phyloP scores from a whole-genome alignment of 2,797 vertebrate species.

The Phataginus tricuspis region DNA sequence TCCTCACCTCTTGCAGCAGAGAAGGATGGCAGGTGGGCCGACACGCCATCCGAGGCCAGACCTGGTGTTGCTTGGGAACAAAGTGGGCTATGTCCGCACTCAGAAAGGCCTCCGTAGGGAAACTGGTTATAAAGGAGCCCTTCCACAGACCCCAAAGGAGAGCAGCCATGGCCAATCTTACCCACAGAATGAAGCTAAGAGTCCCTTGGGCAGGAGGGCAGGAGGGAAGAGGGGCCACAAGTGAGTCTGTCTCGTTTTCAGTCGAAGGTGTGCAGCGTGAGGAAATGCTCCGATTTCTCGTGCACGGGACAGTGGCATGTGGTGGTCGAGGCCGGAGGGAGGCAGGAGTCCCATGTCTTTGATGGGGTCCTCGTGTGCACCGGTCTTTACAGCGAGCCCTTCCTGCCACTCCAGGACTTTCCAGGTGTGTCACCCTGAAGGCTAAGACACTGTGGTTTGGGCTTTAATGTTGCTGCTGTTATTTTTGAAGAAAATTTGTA shows the following conservation, averaged over 20 bases:
- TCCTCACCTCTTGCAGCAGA: background rate
- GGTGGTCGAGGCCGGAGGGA: conserved; percentile 80
- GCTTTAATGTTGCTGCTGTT: background rate
- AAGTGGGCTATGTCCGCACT: background rate
- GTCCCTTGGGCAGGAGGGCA: background rate
- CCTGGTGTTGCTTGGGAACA: background rate
- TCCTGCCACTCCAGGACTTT: conserved; percentile 90
- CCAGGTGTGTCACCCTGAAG: conserved; percentile 84
- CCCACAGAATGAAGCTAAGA: background rate
- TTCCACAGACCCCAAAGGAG: background rate
- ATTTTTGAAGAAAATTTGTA: background rate
- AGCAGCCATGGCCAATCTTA: background rate
- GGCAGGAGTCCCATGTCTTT: conserved; percentile 86
- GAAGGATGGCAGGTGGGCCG: background rate
- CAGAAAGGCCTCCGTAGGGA: background rate
- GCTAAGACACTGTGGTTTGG: background rate
- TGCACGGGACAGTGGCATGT: conserved; percentile 89
- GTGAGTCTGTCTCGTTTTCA: conserved; percentile 55
- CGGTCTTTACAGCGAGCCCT: conserved; percentile 89
- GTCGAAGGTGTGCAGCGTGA: conserved; percentile 87
- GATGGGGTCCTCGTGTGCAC: conserved; percentile 91
- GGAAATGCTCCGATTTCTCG: conserved; percentile 85
- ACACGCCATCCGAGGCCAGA: background rate
- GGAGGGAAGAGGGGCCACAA: too few species aligned
- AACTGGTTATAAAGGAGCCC: background rate